A percentile compares a stretch with the other conserved stretches of the same genome.
Evolutionary conservation across 2,888 invertebrate genomes (phyloP).

Genomic region (Eurytoma californica): DNA sequence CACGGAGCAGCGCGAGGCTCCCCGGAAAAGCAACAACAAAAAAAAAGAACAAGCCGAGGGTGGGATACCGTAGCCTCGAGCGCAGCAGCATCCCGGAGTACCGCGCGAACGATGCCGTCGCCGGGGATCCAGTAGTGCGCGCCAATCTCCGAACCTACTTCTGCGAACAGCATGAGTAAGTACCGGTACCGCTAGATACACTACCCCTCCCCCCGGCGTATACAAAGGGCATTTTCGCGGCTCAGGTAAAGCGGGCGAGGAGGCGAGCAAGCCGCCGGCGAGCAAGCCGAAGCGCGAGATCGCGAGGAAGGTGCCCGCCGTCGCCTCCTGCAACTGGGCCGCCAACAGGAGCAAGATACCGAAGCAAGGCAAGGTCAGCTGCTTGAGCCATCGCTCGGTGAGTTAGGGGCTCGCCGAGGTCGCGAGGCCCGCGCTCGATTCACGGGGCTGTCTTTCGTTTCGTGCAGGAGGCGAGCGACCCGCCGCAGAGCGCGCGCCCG

Average conservation of each 20-base stretch:
- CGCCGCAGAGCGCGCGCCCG: too few relatives aligned
- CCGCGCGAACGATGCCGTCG: slow-evolving; percentile 17
- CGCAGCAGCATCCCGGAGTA: not conserved
- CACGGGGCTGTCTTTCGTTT: too few relatives aligned
- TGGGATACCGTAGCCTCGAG: too few relatives aligned
- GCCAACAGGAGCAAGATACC: slow-evolving; percentile 38
- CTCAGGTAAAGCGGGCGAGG: slow-evolving; percentile 5
- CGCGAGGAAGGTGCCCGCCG: not conserved
- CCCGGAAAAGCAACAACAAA: too few relatives aligned
- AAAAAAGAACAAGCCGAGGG: too few relatives aligned
- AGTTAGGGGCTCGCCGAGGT: not conserved
- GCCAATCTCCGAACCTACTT: not conserved
- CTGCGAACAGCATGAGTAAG: slow-evolving; percentile 22
- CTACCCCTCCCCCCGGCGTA: not conserved
- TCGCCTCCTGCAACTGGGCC: not conserved
- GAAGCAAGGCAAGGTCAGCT: slow-evolving; percentile 37
- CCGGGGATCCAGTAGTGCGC: slow-evolving; percentile 7
- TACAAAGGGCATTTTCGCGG: not conserved
- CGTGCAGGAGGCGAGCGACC: not conserved
- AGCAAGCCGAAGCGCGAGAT: slow-evolving; percentile 4
- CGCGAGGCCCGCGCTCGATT: not conserved
- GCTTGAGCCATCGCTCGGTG: not conserved
- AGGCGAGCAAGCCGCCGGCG: not conserved
- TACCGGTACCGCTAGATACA: not conserved
- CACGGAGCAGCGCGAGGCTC: too few relatives aligned